phyloP scores from a whole-genome alignment of 2,888 invertebrate genomes.

The Seladonia tumulorum region DNA sequence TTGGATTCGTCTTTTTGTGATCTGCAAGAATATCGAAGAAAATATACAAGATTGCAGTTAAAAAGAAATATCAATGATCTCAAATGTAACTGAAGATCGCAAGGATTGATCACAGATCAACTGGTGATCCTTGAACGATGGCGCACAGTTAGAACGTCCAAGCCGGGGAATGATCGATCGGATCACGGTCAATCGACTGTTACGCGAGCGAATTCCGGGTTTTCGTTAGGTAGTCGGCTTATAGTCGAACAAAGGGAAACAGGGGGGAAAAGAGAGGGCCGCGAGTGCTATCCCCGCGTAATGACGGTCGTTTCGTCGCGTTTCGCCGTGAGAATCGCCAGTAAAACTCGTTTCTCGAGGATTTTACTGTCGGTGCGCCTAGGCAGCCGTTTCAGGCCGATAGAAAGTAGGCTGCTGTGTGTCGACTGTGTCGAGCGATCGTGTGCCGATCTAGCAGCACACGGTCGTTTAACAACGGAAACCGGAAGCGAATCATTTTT shows the following conservation, averaged over 20 bases:
- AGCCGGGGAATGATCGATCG: constrained; percentile 7
- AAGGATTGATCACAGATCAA: background rate
- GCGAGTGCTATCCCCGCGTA: constrained; percentile 55
- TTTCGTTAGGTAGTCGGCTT: constrained; percentile 4
- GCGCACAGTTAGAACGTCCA: background rate
- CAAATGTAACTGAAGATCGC: background rate
- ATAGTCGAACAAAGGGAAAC: constrained; percentile 17
- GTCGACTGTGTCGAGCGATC: constrained; percentile 54
- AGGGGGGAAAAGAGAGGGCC: constrained; percentile 31
- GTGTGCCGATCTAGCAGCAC: constrained; percentile 54
- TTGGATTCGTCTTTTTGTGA: background rate
- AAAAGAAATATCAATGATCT: background rate
- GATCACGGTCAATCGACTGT: constrained; percentile 30
- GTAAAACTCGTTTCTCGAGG: constrained; percentile 68
- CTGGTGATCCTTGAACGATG: background rate
- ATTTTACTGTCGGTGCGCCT: constrained; percentile 61
- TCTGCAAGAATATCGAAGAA: background rate
- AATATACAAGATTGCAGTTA: background rate
- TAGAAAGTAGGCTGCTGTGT: constrained; percentile 68
- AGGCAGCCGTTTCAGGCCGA: constrained; percentile 57
- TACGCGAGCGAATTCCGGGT: constrained; percentile 10
- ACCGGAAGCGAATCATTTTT: background rate
- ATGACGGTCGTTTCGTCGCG: constrained; percentile 71
- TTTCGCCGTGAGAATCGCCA: constrained; percentile 64
- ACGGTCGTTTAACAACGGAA: constrained; percentile 32